Evolutionary conservation across 1,140 invertebrate genomes (phyloP).

Genomic region (Stenopsyche tienmushanensis): DNA sequence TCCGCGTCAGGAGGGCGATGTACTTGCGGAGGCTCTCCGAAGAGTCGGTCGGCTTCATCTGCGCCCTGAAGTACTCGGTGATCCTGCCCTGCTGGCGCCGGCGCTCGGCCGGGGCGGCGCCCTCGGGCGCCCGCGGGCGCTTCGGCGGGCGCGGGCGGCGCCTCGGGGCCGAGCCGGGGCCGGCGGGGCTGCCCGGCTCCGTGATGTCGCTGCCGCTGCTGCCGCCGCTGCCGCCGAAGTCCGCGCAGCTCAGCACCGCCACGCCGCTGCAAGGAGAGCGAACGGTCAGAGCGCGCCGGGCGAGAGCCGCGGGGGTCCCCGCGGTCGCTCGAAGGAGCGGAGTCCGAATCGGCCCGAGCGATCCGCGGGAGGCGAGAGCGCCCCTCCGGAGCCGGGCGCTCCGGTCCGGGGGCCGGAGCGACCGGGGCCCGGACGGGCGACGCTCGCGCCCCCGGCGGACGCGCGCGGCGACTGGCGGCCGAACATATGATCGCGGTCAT

Average conservation of each 20-base stretch:
- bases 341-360: too few species aligned
- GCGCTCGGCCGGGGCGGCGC: constrained; percentile 40
- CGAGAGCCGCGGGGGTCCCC: too few species aligned
- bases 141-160: constrained; percentile 45
- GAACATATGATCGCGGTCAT: background rate
- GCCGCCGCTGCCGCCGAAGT: constrained; percentile 52
- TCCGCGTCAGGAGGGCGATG: constrained; percentile 54
- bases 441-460: too few species aligned
- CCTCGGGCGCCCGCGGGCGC: constrained; percentile 45
- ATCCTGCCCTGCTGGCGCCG: constrained; percentile 64
- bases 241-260: constrained; percentile 55
- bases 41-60: constrained; percentile 68
- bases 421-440: too few species aligned
- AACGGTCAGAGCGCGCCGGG: too few species aligned
- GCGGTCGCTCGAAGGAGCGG: too few species aligned
- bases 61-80: constrained; percentile 79
- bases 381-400: too few species aligned
- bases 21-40: constrained; percentile 54
- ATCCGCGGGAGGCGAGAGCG: too few species aligned
- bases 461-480: too few species aligned
- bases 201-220: constrained; percentile 54
- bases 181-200: constrained; percentile 66
- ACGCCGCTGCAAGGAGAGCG: constrained; percentile 57
- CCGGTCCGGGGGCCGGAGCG: too few species aligned
- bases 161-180: constrained; percentile 37